phyloP scores from a whole-genome alignment of 2,797 vertebrate species.

The Adrianichthys oophorus region DNA sequence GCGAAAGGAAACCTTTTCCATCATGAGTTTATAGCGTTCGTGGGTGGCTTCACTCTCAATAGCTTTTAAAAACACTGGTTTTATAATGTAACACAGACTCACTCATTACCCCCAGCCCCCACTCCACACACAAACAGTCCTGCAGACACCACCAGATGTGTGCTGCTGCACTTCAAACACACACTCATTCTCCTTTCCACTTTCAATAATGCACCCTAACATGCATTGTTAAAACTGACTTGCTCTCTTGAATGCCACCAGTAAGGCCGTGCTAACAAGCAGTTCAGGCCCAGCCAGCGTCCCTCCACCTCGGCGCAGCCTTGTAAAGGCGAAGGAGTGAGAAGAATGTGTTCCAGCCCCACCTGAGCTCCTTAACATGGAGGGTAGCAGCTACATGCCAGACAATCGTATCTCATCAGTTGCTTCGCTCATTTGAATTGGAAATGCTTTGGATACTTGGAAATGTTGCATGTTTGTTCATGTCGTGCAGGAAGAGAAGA shows the following conservation, averaged over 20 bases:
- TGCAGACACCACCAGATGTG: slow-evolving; percentile 18
- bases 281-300: slow-evolving; percentile 41
- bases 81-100: slow-evolving; percentile 53
- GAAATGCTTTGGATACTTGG: slow-evolving; percentile 55
- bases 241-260: slow-evolving; percentile 44
- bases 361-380: slow-evolving; percentile 48
- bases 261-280: slow-evolving; percentile 61
- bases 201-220: slow-evolving; percentile 50
- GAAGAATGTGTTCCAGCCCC: slow-evolving; percentile 52
- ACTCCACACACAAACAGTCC: slow-evolving; percentile 16
- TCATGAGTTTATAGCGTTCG: slow-evolving; percentile 51
- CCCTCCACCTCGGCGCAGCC: slow-evolving; percentile 31
- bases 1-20: slow-evolving; percentile 43
- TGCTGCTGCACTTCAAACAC: slow-evolving; percentile 23
- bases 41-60: slow-evolving; percentile 42
- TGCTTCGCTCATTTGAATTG: slow-evolving; percentile 59
- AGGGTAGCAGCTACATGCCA: slow-evolving; percentile 19
- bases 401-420: slow-evolving; percentile 10
- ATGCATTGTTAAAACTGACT: slow-evolving; percentile 50
- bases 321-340: slow-evolving; percentile 46
- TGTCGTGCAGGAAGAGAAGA: slow-evolving; percentile 4
- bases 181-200: slow-evolving; percentile 9
- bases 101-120: slow-evolving; percentile 17
- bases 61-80: slow-evolving; percentile 44
- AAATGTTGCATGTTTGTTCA: slow-evolving; percentile 44